Base-by-base conservation (phyloP, 2,888 invertebrate genomes). In the Dimorphilus gyrociliatus region DNA sequence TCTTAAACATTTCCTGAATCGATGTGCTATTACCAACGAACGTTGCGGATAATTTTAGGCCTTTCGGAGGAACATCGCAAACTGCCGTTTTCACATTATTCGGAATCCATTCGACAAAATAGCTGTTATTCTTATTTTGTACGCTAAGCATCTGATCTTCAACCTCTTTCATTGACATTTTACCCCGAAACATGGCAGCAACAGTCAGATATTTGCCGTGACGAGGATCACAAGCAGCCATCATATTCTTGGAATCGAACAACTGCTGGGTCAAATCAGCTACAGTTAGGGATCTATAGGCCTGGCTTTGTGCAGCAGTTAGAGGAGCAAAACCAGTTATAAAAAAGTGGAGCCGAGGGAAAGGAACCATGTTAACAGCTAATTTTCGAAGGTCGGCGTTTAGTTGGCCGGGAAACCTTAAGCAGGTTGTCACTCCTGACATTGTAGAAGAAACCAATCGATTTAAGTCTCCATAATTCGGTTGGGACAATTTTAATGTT, bases 221-320 rank as follows among this genome's bases (percentile, higher is more conserved):
- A 24, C 44, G 42, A 13, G 47, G 47, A 33, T 47, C 46, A 23
- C 46, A 45, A 23, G 45, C 47, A 30, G 43, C 43, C 47, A 47
- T 46, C 47, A 47, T 86, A 69, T 86, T 86, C 69, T 85, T 85
- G 42, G 85, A 80, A 65, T 85, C 85, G 65, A 86, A 86, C 74
- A 78, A 76, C 65, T 77, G 40, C 35, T 47, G 47, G n/a, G 48
- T 49, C 21, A 51, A 41, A 25, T 51, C 48, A 27, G 48, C 50
- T 7, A 42, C 42, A n/a, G 42, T 44, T n/a, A 42, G 35, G 10
- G 42, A 41, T 21, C 40, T 35, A 38, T 46, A 51, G 36, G 44
- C 49, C 59, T 84, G 82, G 49, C 77, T 82, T 43, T 8, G 84
- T 48, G 82, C 73, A 1, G 79, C 80, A 16, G 84, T 84, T 24